Base-by-base conservation (phyloP, 2,888 invertebrate species). In the Euphydryas editha region DNA sequence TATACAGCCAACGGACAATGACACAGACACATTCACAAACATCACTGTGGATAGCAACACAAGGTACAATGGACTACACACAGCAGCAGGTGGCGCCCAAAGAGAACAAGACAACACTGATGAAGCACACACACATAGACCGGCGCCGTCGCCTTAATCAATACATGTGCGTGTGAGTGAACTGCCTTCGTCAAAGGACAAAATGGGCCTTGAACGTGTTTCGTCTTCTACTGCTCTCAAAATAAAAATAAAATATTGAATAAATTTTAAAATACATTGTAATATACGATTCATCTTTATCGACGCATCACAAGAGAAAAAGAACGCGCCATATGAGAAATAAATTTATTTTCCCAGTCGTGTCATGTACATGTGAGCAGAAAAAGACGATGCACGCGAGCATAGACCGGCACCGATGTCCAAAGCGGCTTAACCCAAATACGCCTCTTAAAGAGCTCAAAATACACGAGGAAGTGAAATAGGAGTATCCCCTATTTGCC, bases 151-250 rank as follows among this genome's bases (percentile, higher is more conserved):
- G 89, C 88, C 83, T 85, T 88, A 88, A 90, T 94, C 94, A 94
- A 93, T 94, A 94, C 94, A 94, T 94, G 94, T 94, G 94, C 92
- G 92, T 94, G 94, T 94, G 94, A 94, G 94, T 94, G 93, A 89
- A 83, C 82, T 81, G 81, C 83, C 80, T 79, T 78, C 83, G 80
- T 82, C 80, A 79, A 81, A 79, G 81, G 85, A 82, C 78, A 73
- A 71, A 77, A 73, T 60, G 44, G 51, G 75, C 73, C 75, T 66
- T 62, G 70, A 70, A 75, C 73, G 82, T 78, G 78, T 70, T 62
- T 81, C 80, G 84, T 83, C 86, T 84, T 84, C 85, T 81, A 82
- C 87, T 85, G 71, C 69, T 69, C 69, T 64, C 66, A 59, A 56
- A 49, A 62, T 51, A 11, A 30, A n/a, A 37, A n/a, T n/a, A n/a